These are phyloP conservation scores for Myotis pilosus DNA, from an alignment of 2,797 vertebrate species.

Conservation along the genomic window DNA sequence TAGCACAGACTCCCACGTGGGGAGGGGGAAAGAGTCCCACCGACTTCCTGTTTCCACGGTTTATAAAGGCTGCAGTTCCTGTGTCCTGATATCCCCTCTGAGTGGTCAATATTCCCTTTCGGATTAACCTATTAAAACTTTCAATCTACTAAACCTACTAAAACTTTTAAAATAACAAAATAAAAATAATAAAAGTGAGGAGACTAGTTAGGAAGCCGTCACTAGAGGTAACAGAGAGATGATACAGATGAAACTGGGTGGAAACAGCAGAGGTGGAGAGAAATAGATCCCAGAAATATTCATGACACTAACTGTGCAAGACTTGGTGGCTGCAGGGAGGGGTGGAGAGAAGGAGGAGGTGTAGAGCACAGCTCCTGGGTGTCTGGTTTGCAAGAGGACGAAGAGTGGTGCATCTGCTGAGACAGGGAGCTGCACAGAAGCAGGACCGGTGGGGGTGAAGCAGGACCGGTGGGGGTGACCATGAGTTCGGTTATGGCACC, in stretches of 20 bases:
- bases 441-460: not conserved
- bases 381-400: not conserved
- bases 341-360: not conserved
- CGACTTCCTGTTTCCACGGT: no score
- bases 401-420: not conserved
- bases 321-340: not conserved
- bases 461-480: not conserved
- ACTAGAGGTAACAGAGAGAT: not conserved
- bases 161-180: not conserved
- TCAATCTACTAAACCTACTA: not conserved
- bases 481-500: not conserved
- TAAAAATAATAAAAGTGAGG: not conserved
- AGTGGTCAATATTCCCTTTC: no score
- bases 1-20: no score
- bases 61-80: no score
- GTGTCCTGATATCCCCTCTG: no score
- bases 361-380: no score
- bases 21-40: no score
- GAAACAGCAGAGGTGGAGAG: not conserved
- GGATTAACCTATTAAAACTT: not conserved
- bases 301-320: not conserved
- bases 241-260: not conserved
- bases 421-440: not conserved
- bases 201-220: not conserved
- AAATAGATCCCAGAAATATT: not conserved